Base-by-base conservation (phyloP, 2,113 vertebrate species). In the Astatotilapia flaviijosephi region DNA sequence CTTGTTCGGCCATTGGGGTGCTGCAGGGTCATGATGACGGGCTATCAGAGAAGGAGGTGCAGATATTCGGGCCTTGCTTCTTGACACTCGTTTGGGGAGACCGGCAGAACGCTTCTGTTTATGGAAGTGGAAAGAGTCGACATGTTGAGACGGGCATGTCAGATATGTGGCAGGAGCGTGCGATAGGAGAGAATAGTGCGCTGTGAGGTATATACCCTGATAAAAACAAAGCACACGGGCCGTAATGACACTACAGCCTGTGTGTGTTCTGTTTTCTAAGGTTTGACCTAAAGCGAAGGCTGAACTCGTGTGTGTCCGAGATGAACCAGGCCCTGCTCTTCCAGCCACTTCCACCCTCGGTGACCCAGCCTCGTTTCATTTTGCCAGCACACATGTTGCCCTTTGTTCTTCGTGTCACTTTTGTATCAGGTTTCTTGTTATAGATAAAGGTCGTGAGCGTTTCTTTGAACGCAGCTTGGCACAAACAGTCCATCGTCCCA, bases 101-200 rank as follows among this genome's bases (percentile, higher is more conserved):
- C 17, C 42, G 58, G 17, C 51, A 51, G 54, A 86, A 55, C 3
- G 19, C 81, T 84, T 23, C 62, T 83, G 73, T 91, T 90, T 58
- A 86, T 54, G 70, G 58, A 80, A 77, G 45, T 5, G 26, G 28
- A 87, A 85, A 42, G 73, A 55, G 19, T 31, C 6, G 73, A 81
- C 89, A 15, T 58, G 92, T 86, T 60, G 80, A 79, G 86, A 60
- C 92, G 89, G 70, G 84, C 28, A 21, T 88, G 40, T 45, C 47
- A 83, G 73, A 88, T 83, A 54, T 86, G 73, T 82, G 42, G 83
- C 84, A 81, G 56, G 12, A 26, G 37, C 53, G 54, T 40, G 23
- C 26, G 65, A 51, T 33, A 47, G 47, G 31, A 35, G 9, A 1
- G 45, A 28, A 17, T 1, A 5, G 21, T 17, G 70, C 11, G 23